Percentiles rank a stretch among this genome's conserved stretches.
Conservation (phyloP, 2,113 vertebrate species). For the Meles meles region DNA sequence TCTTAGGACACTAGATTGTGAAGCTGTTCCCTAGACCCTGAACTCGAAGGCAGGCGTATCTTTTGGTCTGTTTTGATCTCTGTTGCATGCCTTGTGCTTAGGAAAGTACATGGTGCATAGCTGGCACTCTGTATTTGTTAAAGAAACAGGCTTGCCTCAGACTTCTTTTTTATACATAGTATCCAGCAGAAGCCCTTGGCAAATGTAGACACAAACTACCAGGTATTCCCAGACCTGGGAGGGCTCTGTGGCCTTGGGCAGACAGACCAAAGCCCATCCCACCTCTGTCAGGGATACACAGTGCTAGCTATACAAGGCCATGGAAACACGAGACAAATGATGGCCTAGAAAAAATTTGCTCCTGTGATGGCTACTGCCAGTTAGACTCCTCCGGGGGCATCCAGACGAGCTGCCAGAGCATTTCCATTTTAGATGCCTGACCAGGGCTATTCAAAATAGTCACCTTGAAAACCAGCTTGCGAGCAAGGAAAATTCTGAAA, state of each 20-base stretch:
- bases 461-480: background rate
- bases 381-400: background rate
- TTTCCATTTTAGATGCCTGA: background rate
- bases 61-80: background rate
- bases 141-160: background rate
- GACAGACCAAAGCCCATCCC: background rate
- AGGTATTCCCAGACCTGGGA: background rate
- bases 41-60: background rate
- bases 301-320: background rate
- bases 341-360: background rate
- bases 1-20: background rate
- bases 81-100: background rate
- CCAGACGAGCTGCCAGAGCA: background rate
- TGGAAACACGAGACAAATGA: background rate
- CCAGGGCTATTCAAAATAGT: background rate
- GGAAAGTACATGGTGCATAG: background rate
- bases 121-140: background rate
- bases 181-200: background rate
- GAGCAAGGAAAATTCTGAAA: background rate
- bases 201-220: background rate
- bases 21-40: background rate
- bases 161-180: background rate
- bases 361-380: background rate
- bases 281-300: background rate
- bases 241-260: background rate